Base-by-base conservation (phyloP, 2,888 invertebrate genomes). In the Aspidiotus rigidus region DNA sequence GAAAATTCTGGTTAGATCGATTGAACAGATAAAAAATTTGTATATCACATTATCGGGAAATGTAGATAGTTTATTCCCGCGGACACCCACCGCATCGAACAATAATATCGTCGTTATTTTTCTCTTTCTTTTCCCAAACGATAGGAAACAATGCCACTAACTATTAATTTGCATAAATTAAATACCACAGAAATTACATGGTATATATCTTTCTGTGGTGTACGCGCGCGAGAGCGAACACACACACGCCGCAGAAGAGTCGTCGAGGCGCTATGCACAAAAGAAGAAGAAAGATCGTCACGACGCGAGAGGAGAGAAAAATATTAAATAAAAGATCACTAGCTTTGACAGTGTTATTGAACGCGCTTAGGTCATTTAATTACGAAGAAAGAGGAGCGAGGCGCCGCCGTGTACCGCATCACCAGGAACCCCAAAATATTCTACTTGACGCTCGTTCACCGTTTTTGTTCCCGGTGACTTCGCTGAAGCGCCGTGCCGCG, bases 131-230 rank as follows among this genome's bases (percentile, higher is more conserved):
- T 59, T 28, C 13, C 39, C 11, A 39, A 59, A 59, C 59, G 59
- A 59, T 59, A 28, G 39, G n/a, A 59, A 59, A 59, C 59, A 59
- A 59, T 59, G 59, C 59, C 16, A 28, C 59, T 28, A 59, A 59
- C 59, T 59, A 59, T 59, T 59, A 59, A 59, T 59, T 59, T 59
- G 59, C 59, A 59, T 59, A 59, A 59, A 59, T 59, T 59, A 59
- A 59, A 59, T 59, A 13, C 59, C 59, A 59, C 59, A 59, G 59
- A 59, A 59, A 59, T 59, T 59, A 59, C 59, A 59, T 39, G 59
- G 39, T 28, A n/a, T 17, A 9, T 55, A 11, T 13, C 39, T 28
- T 28, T 59, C 59, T 59, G 5, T 11, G n/a, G n/a, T 49, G 49
- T 11, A 49, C 28, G 49, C 49, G 49, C 49, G 49, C 49, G 5